phyloP scores from a whole-genome alignment of 2,888 invertebrate species.

The Exephanes ischioxanthus region DNA sequence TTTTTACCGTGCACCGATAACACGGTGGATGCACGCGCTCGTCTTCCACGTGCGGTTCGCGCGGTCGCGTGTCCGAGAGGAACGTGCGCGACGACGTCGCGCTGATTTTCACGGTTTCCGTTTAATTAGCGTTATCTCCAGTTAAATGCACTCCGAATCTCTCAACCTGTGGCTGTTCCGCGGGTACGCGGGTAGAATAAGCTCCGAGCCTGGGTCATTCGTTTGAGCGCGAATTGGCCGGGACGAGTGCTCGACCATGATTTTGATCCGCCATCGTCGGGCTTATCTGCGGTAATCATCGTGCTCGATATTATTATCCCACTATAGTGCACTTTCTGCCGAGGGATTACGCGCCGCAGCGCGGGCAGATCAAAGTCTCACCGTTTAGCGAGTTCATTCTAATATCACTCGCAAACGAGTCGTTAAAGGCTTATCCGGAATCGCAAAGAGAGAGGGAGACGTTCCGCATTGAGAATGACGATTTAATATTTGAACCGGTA shows the following conservation, averaged over 20 bases:
- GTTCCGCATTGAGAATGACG: slow-evolving; percentile 15
- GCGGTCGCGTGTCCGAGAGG: slow-evolving; percentile 51
- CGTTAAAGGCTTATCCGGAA: slow-evolving; percentile 38
- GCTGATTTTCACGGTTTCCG: slow-evolving; percentile 73
- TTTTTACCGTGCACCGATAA: neutral
- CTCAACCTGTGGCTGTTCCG: slow-evolving; percentile 52
- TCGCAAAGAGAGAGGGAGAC: neutral
- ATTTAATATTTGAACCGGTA: slow-evolving; percentile 37
- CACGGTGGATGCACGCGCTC: neutral
- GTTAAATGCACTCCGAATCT: slow-evolving; percentile 62
- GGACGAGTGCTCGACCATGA: neutral
- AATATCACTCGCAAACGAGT: slow-evolving; percentile 13
- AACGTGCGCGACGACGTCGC: slow-evolving; percentile 62
- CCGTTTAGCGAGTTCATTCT: slow-evolving; percentile 33
- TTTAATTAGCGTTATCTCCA: slow-evolving; percentile 76
- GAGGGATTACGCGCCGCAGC: neutral
- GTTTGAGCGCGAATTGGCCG: neutral
- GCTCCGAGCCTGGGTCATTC: slow-evolving; percentile 32
- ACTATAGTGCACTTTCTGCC: neutral
- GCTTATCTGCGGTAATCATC: neutral
- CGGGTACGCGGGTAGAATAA: slow-evolving; percentile 56
- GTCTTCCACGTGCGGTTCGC: slow-evolving; percentile 10
- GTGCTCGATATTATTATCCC: neutral
- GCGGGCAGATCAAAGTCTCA: slow-evolving; percentile 50
- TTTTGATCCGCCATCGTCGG: neutral